Evolutionary conservation across 2,797 vertebrate genomes (phyloP).

Genomic region (Sarcoramphus papa): DNA sequence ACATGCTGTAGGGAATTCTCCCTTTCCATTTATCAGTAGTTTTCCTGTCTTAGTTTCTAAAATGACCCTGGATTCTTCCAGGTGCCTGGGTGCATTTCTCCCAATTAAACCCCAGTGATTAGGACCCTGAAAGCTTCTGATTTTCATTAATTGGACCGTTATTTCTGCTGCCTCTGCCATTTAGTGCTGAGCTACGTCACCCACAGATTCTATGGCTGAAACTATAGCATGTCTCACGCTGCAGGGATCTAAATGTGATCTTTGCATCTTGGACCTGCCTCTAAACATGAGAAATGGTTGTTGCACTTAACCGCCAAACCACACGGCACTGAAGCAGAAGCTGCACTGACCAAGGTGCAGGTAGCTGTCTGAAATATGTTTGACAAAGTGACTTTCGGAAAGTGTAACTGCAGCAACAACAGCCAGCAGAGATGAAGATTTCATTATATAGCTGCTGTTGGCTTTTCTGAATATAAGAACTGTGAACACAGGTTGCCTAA

Average conservation of each 20-base stretch:
- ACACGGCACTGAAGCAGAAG: background rate
- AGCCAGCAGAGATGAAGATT: background rate
- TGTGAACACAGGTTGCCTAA: background rate
- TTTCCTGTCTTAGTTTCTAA: background rate
- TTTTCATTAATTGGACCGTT: background rate
- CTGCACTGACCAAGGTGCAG: background rate
- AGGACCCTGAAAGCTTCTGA: background rate
- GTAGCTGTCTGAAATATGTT: background rate
- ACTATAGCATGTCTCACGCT: fast-evolving
- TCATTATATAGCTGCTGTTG: background rate
- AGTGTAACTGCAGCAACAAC: background rate
- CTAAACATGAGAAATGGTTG: background rate
- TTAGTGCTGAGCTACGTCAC: background rate
- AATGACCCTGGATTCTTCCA: background rate
- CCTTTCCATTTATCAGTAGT: background rate
- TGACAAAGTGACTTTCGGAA: background rate
- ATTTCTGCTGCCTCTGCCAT: background rate
- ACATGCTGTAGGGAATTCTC: background rate
- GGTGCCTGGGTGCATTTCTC: background rate
- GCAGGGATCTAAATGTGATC: background rate
- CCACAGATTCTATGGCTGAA: background rate
- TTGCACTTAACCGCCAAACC: background rate
- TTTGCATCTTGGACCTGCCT: background rate
- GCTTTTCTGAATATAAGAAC: background rate
- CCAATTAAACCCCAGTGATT: background rate